Conservation (phyloP, 2,113 vertebrate species). For the Corythornis madagascariensis region DNA sequence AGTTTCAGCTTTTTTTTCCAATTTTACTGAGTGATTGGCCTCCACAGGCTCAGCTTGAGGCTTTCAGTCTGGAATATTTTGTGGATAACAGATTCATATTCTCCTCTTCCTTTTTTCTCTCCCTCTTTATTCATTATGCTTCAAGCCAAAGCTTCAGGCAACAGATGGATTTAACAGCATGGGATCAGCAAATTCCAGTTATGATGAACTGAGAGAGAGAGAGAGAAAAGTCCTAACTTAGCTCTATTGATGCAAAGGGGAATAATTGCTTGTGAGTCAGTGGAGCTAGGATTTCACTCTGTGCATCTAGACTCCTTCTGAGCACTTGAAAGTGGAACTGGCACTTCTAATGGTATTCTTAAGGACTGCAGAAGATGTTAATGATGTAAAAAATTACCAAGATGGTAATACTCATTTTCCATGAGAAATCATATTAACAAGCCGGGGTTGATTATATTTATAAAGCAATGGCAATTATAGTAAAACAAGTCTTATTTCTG, state of each 20-base stretch:
- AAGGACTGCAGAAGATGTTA: background rate
- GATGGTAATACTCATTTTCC: background rate
- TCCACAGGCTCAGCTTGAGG: background rate
- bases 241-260: constrained; percentile 18
- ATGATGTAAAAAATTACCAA: background rate
- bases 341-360: background rate
- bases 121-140: constrained; percentile 9
- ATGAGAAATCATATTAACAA: background rate
- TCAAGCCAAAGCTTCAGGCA: constrained; percentile 28
- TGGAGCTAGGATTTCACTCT: background rate
- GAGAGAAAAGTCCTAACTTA: constrained; percentile 31
- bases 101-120: background rate
- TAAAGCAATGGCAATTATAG: background rate
- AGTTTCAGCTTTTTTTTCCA: background rate
- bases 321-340: constrained; percentile 17
- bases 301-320: background rate
- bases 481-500: background rate
- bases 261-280: constrained; percentile 56
- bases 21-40: background rate
- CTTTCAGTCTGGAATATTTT: background rate
- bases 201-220: constrained; percentile 34
- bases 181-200: constrained; percentile 51
- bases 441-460: background rate
- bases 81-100: constrained; percentile 23
- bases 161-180: constrained; percentile 59